Base-by-base conservation (phyloP, 2,888 invertebrate species). In the Parnassius smintheus region DNA sequence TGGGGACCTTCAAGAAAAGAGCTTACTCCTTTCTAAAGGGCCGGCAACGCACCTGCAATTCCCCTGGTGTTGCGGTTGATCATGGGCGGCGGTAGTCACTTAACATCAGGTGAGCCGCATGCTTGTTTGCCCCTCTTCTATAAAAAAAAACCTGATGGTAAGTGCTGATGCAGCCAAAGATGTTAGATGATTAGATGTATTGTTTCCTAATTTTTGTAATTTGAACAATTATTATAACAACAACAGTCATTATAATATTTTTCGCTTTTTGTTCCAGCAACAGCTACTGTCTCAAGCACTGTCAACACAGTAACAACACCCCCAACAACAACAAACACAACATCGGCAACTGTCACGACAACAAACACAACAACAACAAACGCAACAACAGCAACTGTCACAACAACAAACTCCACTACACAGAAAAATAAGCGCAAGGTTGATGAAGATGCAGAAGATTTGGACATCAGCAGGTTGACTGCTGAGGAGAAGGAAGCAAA, bases 401-500 rank as follows among this genome's bases (percentile, higher is more conserved):
- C 72, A 41, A 49, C 18, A 44, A 66, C 3, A 56, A 60, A 18
- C 48, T 18, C 58, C 41, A 51, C 63, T 50, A 65, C 4, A 52
- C 35, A 45, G 0, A 52, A 9, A 41, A 59, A 51, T 56, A 64
- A 64, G 48, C 64, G 64, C 42, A 64, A 88, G 68, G 64, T 68
- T 0, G 78, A 77, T 0, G 79, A 78, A 0, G 73, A 74, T 0
- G 12, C 61, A 0, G 78, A 78, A 0, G 75, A 79, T 0, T 48
- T 77, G 2, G 82, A 85, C 59, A 64, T 77, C 25, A 71, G 62
- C 12, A 64, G 65, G 0, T 70, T 91, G 49, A 79, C 73, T 3
- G 70, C 75, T 0, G 82, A 82, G 0, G 78, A 88, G 67, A 78
- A 81, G 62, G 88, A 91, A 65, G 78, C 77, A 7, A 77, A 78